These are phyloP conservation scores for Sceloporus tristichus DNA, from an alignment of 2,113 vertebrate genomes.

Conservation along the genomic window DNA sequence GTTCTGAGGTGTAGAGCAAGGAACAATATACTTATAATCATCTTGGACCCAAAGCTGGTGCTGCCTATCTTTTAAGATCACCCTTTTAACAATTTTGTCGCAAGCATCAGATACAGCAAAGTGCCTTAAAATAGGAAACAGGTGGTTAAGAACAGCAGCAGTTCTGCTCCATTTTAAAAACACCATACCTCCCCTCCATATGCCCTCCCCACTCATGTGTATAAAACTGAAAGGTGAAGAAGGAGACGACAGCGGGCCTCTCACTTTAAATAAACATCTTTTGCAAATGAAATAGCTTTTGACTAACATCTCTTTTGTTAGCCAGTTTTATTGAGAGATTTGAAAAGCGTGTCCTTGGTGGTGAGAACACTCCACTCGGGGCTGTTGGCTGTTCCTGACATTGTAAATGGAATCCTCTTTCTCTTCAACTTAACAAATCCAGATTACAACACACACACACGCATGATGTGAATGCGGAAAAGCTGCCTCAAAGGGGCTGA, in stretches of 20 bases:
- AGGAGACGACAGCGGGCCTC: background rate
- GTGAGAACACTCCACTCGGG: background rate
- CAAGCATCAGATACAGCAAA: background rate
- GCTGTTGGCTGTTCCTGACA: background rate
- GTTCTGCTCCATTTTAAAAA: too few relatives aligned
- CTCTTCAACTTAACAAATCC: background rate
- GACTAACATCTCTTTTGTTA: background rate
- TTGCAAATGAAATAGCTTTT: background rate
- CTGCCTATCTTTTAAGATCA: background rate
- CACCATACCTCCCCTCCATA: background rate
- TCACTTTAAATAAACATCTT: background rate
- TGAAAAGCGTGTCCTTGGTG: background rate
- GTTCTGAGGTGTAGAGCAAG: too few relatives aligned
- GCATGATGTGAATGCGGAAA: background rate
- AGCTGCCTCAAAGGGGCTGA: background rate
- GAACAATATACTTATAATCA: too few relatives aligned
- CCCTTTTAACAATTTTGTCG: background rate
- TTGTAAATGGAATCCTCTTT: background rate
- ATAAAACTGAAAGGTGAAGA: background rate
- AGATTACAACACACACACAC: background rate
- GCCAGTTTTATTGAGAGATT: background rate
- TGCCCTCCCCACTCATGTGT: background rate
- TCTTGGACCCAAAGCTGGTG: background rate
- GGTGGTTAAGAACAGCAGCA: too few relatives aligned
- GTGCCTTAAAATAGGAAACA: background rate